Evolutionary conservation across 2,888 invertebrate genomes (phyloP).

Genomic region (Cheilosia scutellata): DNA sequence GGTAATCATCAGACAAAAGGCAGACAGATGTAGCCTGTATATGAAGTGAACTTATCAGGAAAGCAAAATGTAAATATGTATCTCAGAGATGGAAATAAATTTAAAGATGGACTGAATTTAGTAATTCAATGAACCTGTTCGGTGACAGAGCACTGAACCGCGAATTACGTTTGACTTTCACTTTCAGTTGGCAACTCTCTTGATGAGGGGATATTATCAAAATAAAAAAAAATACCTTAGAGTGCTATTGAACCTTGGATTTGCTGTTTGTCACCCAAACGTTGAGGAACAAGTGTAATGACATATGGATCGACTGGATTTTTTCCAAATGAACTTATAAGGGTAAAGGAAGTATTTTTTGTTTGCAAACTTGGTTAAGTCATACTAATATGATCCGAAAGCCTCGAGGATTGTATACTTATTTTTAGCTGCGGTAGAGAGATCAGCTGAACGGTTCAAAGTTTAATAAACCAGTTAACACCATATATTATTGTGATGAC

Average conservation of each 20-base stretch:
- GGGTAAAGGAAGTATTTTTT: constrained; percentile 44
- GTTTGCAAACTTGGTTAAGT: constrained; percentile 2
- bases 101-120: not conserved
- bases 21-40: not conserved
- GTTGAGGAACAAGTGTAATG: not conserved
- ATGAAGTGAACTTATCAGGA: no score
- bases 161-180: not conserved
- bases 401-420: no score
- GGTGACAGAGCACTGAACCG: not conserved
- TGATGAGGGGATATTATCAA: not conserved
- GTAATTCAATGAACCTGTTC: not conserved
- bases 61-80: no score
- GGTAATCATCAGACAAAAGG: constrained; percentile 26
- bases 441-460: constrained; percentile 10
- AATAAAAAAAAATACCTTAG: no score
- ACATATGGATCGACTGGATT: not conserved
- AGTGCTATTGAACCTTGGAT: constrained; percentile 4
- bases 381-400: not conserved
- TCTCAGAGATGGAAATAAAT: no score
- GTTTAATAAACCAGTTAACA: constrained; percentile 25
- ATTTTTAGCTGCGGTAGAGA: constrained; percentile 3
- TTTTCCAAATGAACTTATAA: constrained; percentile 8
- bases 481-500: constrained; percentile 17
- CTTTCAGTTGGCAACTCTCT: not conserved
- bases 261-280: not conserved